Evolutionary conservation across 2,113 vertebrate genomes (phyloP).

Genomic region (Alligator mississippiensis): DNA sequence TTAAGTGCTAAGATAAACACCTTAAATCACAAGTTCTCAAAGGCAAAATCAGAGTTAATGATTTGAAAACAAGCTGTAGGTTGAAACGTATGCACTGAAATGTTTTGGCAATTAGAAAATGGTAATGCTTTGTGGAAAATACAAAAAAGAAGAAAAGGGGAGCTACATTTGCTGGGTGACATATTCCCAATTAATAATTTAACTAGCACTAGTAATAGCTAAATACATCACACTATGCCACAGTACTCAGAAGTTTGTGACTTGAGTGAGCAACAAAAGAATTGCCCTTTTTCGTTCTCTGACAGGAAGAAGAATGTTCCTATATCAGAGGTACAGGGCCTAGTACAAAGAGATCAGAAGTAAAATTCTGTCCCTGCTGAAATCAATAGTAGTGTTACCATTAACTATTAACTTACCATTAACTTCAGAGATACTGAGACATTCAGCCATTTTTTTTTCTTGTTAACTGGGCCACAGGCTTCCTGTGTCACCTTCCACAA

Average conservation of each 20-base stretch:
- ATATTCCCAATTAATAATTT: background rate
- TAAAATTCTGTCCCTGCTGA: background rate
- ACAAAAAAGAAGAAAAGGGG: background rate
- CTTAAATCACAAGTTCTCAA: background rate
- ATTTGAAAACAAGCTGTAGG: background rate
- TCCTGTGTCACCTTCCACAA: background rate
- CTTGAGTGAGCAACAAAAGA: background rate
- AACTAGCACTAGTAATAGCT: background rate
- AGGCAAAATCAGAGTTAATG: background rate
- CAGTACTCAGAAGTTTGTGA: background rate
- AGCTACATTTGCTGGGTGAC: background rate
- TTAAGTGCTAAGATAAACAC: background rate
- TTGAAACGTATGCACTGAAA: background rate
- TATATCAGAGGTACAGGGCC: background rate
- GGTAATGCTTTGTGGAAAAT: background rate
- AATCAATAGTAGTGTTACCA: background rate
- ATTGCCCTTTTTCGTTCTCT: background rate
- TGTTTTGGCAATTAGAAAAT: background rate
- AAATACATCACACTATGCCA: background rate
- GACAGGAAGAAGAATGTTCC: background rate
- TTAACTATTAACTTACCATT: background rate
- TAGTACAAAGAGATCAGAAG: background rate
- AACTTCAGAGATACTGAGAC: accelerated
- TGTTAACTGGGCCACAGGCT: background rate
- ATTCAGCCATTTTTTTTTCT: background rate